Percentiles rank a stretch among this genome's conserved stretches.
Evolutionary conservation across 2,888 invertebrate species (phyloP).

Genomic region (Camponotus fellah): DNA sequence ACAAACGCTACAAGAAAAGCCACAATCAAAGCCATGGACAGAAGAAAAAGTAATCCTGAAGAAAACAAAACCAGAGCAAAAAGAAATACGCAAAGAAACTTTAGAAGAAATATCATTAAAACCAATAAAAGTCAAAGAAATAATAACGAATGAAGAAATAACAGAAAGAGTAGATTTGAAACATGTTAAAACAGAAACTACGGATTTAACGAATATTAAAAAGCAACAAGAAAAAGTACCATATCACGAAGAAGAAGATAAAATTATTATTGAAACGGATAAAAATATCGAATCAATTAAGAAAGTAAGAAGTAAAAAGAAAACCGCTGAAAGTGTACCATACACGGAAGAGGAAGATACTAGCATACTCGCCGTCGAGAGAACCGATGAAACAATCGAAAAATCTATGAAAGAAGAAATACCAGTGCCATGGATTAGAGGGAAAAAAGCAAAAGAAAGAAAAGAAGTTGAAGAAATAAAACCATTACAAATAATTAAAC

Average conservation of each 20-base stretch:
- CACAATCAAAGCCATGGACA: slow-evolving; percentile 80
- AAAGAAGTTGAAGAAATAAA: slow-evolving; percentile 45
- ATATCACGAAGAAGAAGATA: slow-evolving; percentile 79
- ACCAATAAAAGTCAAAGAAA: slow-evolving; percentile 71
- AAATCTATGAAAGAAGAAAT: slow-evolving; percentile 66
- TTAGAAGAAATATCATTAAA: slow-evolving; percentile 82
- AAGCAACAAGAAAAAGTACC: slow-evolving; percentile 83
- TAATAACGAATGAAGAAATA: slow-evolving; percentile 68
- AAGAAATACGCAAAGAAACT: slow-evolving; percentile 77
- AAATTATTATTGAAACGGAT: slow-evolving; percentile 55
- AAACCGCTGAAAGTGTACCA: slow-evolving; percentile 65
- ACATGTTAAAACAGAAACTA: slow-evolving; percentile 77
- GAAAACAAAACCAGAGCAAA: slow-evolving; percentile 77
- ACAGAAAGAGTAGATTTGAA: slow-evolving; percentile 88
- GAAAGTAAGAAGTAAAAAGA: slow-evolving; percentile 68
- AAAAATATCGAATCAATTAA: slow-evolving; percentile 67
- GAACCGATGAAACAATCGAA: slow-evolving; percentile 67
- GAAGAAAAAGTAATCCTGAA: slow-evolving; percentile 82
- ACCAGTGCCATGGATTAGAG: slow-evolving; percentile 74
- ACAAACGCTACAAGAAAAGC: slow-evolving; percentile 50
- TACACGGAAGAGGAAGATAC: slow-evolving; percentile 65
- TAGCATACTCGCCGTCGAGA: slow-evolving; percentile 52
- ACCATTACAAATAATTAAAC: slow-evolving; percentile 60
- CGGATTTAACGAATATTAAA: slow-evolving; percentile 64
- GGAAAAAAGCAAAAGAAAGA: slow-evolving; percentile 66